These are phyloP conservation scores for Odontesthes bonariensis DNA, from an alignment of 2,113 vertebrate genomes.

Conservation along the genomic window DNA sequence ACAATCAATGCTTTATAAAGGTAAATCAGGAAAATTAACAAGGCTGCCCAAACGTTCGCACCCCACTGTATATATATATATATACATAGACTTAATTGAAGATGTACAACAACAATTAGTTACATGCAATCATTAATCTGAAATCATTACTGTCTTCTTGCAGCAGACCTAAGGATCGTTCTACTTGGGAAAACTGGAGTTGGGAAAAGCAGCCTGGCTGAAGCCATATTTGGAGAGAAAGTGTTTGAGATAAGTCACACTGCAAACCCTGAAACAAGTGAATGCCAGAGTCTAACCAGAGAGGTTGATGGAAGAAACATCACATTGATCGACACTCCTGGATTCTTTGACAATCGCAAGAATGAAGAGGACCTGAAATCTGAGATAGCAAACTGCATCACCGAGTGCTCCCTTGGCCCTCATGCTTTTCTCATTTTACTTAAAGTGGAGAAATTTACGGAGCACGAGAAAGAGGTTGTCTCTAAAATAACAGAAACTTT, in stretches of 20 bases:
- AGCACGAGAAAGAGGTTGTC: constrained; percentile 30
- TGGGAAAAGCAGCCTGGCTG: constrained; percentile 62
- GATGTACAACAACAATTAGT: no score
- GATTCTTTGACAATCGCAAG: constrained; percentile 45
- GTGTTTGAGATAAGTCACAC: constrained; percentile 4
- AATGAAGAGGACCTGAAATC: constrained; percentile 24
- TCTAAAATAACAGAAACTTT: constrained; percentile 29
- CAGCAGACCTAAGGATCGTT: constrained; percentile 34
- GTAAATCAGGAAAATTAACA: no score
- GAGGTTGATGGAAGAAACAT: constrained; percentile 17
- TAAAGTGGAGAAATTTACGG: constrained; percentile 42
- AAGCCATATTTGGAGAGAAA: constrained; percentile 45
- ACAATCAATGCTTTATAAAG: no score
- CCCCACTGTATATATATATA: no score
- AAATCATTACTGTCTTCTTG: constrained; percentile 5
- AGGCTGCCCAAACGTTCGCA: no score
- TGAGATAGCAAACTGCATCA: constrained; percentile 50
- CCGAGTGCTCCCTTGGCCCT: constrained; percentile 55
- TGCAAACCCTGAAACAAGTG: constrained; percentile 23
- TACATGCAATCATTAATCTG: no score
- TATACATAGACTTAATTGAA: no score
- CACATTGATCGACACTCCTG: constrained; percentile 70
- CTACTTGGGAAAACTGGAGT: constrained; percentile 70
- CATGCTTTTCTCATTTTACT: constrained; percentile 71
- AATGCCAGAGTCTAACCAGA: constrained; percentile 35